Evolutionary conservation across 2,797 vertebrate species (phyloP).

Genomic region (Poliocrania exsul): DNA sequence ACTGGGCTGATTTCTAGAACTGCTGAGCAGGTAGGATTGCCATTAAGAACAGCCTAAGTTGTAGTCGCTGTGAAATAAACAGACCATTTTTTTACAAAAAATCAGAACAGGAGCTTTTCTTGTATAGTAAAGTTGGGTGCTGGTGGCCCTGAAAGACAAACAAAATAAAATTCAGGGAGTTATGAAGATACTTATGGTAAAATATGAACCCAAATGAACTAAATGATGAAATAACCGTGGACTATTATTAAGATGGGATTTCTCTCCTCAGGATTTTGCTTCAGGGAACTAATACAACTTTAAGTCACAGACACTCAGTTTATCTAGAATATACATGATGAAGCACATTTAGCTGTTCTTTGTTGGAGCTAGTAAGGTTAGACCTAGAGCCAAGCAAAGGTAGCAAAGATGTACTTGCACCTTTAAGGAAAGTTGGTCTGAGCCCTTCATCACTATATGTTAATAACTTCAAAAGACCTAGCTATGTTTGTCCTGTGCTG

Average conservation of each 20-base stretch:
- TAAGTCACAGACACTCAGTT: not conserved
- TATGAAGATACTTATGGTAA: not conserved
- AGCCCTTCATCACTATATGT: not conserved
- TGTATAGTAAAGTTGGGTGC: not conserved
- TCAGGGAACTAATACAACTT: not conserved
- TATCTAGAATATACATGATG: not conserved
- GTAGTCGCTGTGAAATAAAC: not conserved
- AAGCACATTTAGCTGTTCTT: not conserved
- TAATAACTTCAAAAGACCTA: not conserved
- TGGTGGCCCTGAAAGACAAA: not conserved
- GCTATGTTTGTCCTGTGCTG: not conserved
- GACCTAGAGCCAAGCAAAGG: not conserved
- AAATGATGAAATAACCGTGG: not conserved
- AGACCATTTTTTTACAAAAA: not conserved
- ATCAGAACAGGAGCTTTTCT: fast-evolving
- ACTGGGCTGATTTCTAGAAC: not conserved
- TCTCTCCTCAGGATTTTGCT: not conserved
- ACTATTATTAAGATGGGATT: not conserved
- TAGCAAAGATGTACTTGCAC: not conserved
- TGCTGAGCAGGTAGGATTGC: not conserved
- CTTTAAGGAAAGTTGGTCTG: not conserved
- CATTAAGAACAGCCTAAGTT: not conserved
- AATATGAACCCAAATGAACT: not conserved
- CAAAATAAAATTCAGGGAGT: not conserved
- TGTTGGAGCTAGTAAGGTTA: not conserved